phyloP scores from a whole-genome alignment of 2,797 vertebrate species.

The Leptodactylus fallax region DNA sequence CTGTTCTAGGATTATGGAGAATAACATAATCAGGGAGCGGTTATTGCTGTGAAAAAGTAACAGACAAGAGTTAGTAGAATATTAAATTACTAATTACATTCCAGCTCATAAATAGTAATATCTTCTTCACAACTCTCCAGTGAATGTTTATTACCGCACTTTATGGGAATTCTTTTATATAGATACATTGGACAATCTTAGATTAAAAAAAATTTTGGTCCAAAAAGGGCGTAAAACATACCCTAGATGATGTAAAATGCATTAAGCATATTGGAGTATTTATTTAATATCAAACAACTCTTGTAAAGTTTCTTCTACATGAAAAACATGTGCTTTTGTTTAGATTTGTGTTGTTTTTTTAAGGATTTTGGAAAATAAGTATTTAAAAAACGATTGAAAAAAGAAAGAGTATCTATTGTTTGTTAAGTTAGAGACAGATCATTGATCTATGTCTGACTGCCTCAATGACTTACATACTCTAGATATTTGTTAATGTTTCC shows the following conservation, averaged over 20 bases:
- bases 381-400: not conserved
- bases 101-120: slow-evolving; percentile 15
- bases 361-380: not conserved
- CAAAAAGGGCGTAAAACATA: not conserved
- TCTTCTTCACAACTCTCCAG: not conserved
- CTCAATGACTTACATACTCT: not conserved
- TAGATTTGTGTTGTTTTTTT: not conserved
- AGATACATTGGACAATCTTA: not conserved
- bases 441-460: slow-evolving; percentile 3
- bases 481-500: slow-evolving; percentile 16
- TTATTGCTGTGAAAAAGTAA: not conserved
- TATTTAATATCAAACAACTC: too few species aligned
- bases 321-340: too few species aligned
- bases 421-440: slow-evolving; percentile 11
- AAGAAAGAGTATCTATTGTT: not conserved
- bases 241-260: not conserved
- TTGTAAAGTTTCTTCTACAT: too few species aligned
- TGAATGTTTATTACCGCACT: not conserved
- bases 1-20: slow-evolving; percentile 11
- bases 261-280: not conserved
- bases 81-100: slow-evolving; percentile 15
- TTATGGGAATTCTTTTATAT: not conserved
- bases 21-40: not conserved
- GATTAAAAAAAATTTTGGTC: not conserved
- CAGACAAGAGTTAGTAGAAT: slow-evolving; percentile 9